Conservation (phyloP, 1,140 invertebrate genomes). For the Drosophila chauvacae region DNA sequence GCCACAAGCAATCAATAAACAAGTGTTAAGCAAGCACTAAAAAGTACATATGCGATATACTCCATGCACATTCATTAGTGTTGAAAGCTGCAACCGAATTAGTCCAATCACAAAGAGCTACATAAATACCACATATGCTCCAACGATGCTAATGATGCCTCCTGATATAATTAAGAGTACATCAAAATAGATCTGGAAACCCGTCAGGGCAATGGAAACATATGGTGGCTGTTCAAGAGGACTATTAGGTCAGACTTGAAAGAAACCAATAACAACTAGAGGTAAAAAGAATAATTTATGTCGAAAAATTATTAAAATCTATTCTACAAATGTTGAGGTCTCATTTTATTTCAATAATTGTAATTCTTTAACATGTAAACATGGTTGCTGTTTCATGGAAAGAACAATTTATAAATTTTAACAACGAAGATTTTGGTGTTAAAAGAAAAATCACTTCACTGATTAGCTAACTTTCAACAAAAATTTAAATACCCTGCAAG, state of each 20-base stretch:
- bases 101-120: background rate
- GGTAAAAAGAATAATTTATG: background rate
- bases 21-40: slow-evolving; percentile 36
- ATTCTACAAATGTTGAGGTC: background rate
- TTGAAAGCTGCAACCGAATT: background rate
- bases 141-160: slow-evolving; percentile 1
- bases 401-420: background rate
- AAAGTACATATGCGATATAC: slow-evolving; percentile 31
- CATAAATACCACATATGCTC: background rate
- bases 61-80: slow-evolving; percentile 4
- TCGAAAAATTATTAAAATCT: background rate
- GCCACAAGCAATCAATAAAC: slow-evolving; percentile 61
- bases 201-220: slow-evolving; percentile 5
- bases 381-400: no score
- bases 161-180: background rate
- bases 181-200: slow-evolving; percentile 1
- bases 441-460: no score
- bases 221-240: background rate
- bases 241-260: background rate
- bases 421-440: no score
- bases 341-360: background rate
- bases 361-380: background rate
- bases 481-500: no score
- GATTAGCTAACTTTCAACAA: no score
- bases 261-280: background rate